A percentile compares a stretch with the other conserved stretches of the same genome.
Conservation (phyloP, 2,888 invertebrate genomes). For the Epinotia ramella region DNA sequence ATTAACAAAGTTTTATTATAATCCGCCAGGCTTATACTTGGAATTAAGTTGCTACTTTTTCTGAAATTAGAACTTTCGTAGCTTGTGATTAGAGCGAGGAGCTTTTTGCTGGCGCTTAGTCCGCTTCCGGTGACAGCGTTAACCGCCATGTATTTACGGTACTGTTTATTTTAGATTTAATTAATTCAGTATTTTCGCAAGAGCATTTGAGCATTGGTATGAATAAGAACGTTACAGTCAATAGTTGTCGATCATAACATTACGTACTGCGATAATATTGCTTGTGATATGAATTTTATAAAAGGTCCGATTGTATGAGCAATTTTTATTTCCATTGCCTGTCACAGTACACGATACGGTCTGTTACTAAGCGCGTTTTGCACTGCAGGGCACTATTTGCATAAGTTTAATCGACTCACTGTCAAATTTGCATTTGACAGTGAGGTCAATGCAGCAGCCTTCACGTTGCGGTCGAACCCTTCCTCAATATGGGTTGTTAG, state of each 20-base stretch:
- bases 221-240: background rate
- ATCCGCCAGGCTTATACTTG: slow-evolving; percentile 19
- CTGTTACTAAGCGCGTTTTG: too few species aligned
- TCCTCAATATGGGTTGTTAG: too few species aligned
- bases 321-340: too few species aligned
- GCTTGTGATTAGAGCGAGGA: slow-evolving; percentile 3
- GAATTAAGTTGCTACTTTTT: slow-evolving; percentile 23
- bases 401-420: too few species aligned
- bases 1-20: slow-evolving; percentile 64
- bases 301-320: too few species aligned
- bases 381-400: too few species aligned
- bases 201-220: background rate
- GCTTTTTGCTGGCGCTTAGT: background rate
- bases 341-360: too few species aligned
- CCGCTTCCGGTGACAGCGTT: background rate
- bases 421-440: too few species aligned
- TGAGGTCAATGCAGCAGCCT: too few species aligned
- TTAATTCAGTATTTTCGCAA: background rate
- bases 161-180: slow-evolving; percentile 1
- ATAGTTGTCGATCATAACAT: background rate
- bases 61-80: slow-evolving; percentile 25
- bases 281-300: too few species aligned
- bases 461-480: too few species aligned
- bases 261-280: too few species aligned
- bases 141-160: slow-evolving; percentile 4